phyloP scores from a whole-genome alignment of 2,113 vertebrate species.

The Vireo altiloquus region DNA sequence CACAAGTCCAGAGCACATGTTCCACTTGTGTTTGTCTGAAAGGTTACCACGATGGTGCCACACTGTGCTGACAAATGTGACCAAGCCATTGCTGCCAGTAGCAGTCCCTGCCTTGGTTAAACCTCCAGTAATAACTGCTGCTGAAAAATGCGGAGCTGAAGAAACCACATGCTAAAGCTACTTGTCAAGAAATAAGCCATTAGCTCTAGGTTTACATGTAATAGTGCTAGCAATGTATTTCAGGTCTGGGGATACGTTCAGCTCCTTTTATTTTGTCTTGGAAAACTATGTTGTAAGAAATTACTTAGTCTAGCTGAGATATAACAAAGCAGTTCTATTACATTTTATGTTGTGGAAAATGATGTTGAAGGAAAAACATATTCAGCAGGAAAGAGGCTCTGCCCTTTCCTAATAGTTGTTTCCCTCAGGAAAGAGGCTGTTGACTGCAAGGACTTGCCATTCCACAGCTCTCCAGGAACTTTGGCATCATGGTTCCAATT shows the following conservation, averaged over 20 bases:
- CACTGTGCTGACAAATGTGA: not conserved
- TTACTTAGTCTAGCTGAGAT: not conserved
- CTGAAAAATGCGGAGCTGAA: not conserved
- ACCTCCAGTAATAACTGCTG: not conserved
- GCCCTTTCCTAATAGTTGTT: not conserved
- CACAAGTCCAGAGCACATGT: not conserved
- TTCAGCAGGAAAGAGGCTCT: not conserved
- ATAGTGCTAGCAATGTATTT: not conserved
- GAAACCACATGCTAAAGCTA: not conserved
- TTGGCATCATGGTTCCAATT: not conserved
- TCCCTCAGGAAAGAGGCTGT: not conserved
- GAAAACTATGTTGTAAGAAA: not conserved
- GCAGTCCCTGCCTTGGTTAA: not conserved
- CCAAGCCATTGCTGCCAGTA: not conserved
- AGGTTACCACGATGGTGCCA: not conserved
- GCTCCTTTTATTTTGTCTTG: not conserved
- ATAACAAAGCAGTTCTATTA: constrained; percentile 3
- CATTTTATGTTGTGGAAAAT: constrained; percentile 20
- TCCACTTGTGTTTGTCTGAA: not conserved
- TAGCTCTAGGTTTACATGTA: not conserved
- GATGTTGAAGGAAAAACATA: not conserved
- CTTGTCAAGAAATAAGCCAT: not conserved
- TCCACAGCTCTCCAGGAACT: not conserved
- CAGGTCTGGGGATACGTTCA: not conserved
- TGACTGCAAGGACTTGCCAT: not conserved